A percentile compares a stretch with the other conserved stretches of the same genome.
phyloP scores from a whole-genome alignment of 1,140 invertebrate species.

The Zaprionus gabonicus region DNA sequence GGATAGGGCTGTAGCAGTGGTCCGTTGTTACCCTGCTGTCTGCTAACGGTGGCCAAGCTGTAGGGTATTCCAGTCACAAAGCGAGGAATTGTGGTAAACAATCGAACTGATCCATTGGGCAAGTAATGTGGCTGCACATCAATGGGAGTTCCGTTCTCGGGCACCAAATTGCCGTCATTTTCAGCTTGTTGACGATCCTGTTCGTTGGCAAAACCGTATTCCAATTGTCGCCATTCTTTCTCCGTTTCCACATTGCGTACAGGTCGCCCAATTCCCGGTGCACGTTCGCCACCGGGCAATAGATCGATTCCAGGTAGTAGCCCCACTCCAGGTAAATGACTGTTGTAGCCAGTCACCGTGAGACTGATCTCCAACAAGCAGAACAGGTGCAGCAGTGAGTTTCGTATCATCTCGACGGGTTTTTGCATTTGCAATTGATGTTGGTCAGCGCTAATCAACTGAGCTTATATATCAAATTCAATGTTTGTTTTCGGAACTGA shows the following conservation, averaged over 20 bases:
- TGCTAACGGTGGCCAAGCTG: conserved; percentile 87
- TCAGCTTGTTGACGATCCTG: conserved; percentile 85
- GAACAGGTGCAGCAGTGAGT: neutral
- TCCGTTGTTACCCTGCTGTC: conserved; percentile 62
- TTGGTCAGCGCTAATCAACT: conserved; percentile 20
- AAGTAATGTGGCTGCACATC: conserved; percentile 86
- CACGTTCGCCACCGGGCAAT: neutral
- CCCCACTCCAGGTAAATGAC: neutral
- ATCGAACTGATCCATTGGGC: conserved; percentile 73
- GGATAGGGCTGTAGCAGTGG: conserved; percentile 86
- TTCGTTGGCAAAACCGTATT: conserved; percentile 87
- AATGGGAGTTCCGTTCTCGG: conserved; percentile 88
- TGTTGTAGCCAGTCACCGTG: conserved; percentile 20
- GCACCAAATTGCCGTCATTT: conserved; percentile 86
- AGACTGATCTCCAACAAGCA: neutral
- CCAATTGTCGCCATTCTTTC: conserved; percentile 87
- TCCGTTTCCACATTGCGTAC: conserved; percentile 51
- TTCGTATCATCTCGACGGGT: conserved; percentile 21
- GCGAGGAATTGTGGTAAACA: conserved; percentile 90
- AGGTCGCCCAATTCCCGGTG: neutral
- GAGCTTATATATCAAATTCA: neutral
- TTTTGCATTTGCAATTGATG: conserved; percentile 1
- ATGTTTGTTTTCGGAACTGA: conserved; percentile 20
- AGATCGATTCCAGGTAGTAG: neutral
- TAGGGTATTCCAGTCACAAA: conserved; percentile 89